Evolutionary conservation across 2,888 invertebrate species (phyloP), one percentile per base, ranked within the genome.

Genomic region (Rhingia campestris): DNA sequence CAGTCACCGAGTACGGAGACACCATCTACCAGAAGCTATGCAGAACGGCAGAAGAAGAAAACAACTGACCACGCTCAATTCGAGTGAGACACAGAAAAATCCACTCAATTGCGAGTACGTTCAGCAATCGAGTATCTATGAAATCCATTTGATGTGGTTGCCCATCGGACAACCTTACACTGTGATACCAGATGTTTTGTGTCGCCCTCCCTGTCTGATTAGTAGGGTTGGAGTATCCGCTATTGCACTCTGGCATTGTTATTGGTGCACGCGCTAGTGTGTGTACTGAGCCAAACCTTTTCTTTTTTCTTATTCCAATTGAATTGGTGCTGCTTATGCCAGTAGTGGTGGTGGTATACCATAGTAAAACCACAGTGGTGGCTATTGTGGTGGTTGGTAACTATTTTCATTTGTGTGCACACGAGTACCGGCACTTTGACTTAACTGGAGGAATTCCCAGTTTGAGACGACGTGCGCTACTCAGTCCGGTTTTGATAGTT

Each of bases 401-500:
- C 39, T 58, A 51, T 39, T 41, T 64, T 14, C 47, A 10, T 61
- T 14, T 49, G 43, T 51, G 10, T 58, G 53, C 43, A 6, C 14
- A 54, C 37, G 37, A 59, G 69, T 75, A 14, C 69, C 84, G 79
- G 82, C 64, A 77, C 51, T 58, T 77, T 63, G 64, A 66, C 53
- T 70, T 84, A 80, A 70, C 80, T 61, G 32, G 66, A 75, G 80
- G 70, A 75, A 84, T 80, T 70, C 75, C 75, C 70, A 75, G 75
- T 66, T 84, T 75, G 75, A 75, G 56, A 75, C 85, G 81, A 81
- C 85, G 85, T 85, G 85, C 85, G 81, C 81, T 76, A 85, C 81
- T 81, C 81, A 85, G 85, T 85, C 85, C 85, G 85, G 85, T 85
- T 85, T 85, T 81, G 75, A 81, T 81, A 72, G 80, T 75, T 80